Evolutionary conservation across 1,140 invertebrate species (phyloP).

Genomic region (Pararge aegeria): DNA sequence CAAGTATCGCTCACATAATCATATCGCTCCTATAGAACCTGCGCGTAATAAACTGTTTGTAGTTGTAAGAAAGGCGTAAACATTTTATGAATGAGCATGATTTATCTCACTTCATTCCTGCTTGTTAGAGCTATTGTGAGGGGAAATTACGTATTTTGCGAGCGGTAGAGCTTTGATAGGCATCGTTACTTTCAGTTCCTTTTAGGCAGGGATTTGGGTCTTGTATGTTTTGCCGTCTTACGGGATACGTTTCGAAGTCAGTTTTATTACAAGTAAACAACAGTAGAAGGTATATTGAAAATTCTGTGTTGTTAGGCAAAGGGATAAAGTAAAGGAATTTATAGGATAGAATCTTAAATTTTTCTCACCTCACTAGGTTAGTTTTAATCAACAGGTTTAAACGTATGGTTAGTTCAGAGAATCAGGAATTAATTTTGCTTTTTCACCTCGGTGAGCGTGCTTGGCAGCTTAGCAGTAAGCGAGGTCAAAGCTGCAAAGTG

Average conservation of each 20-base stretch:
- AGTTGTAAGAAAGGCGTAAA: constrained; percentile 32
- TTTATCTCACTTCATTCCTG: constrained; percentile 49
- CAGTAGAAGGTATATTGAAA: constrained; percentile 2
- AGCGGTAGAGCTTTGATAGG: constrained; percentile 30
- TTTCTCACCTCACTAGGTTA: no score
- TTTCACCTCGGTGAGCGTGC: no score
- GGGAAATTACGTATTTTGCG: constrained; percentile 36
- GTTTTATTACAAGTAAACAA: constrained; percentile 24
- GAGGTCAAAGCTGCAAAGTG: no score
- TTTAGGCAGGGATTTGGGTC: constrained; percentile 26
- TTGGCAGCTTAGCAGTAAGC: no score
- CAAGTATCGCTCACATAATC: no score
- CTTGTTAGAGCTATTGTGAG: constrained; percentile 32
- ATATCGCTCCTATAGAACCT: constrained; percentile 4
- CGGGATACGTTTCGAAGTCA: constrained; percentile 15
- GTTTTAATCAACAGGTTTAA: no score
- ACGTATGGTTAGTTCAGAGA: no score
- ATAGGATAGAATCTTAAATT: no score
- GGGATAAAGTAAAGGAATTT: no score
- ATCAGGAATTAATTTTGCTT: no score
- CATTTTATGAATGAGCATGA: constrained; percentile 47
- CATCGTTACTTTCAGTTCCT: constrained; percentile 34
- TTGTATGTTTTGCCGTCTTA: constrained; percentile 29
- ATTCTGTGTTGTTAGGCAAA: neutral
- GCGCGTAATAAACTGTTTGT: constrained; percentile 18